phyloP scores from a whole-genome alignment of 2,113 vertebrate species.

The Lamprotornis superbus region DNA sequence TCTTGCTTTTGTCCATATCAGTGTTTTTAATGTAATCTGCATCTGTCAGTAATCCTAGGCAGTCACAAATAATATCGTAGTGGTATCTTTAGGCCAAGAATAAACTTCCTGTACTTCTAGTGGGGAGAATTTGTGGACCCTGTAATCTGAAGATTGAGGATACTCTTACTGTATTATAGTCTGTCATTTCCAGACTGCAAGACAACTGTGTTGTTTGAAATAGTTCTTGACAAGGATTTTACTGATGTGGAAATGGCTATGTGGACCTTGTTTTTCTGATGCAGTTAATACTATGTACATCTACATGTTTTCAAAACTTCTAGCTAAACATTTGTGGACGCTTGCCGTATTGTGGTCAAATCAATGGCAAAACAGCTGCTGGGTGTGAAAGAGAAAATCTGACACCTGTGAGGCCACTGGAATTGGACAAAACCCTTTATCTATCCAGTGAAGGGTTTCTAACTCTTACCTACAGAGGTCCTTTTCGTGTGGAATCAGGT shows the following conservation, averaged over 20 bases:
- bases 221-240: background rate
- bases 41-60: background rate
- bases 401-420: slow-evolving; percentile 67
- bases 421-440: slow-evolving; percentile 79
- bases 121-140: background rate
- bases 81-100: background rate
- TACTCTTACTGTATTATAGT: background rate
- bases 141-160: background rate
- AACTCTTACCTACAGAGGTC: slow-evolving; percentile 85
- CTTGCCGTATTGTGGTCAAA: slow-evolving; percentile 68
- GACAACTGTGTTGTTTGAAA: background rate
- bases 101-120: background rate
- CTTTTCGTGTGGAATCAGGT: slow-evolving; percentile 69
- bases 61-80: background rate
- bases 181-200: background rate
- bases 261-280: background rate
- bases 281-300: background rate
- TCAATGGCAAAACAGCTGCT: slow-evolving; percentile 37
- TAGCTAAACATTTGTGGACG: slow-evolving; percentile 89
- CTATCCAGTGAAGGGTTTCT: slow-evolving; percentile 85
- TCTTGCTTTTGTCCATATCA: background rate
- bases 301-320: background rate
- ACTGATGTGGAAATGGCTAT: background rate
- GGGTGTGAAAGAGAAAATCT: slow-evolving; percentile 81
- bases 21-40: background rate